These are phyloP conservation scores for Cetoscarus ocellatus DNA, from an alignment of 2,797 vertebrate genomes.

Conservation along the genomic window DNA sequence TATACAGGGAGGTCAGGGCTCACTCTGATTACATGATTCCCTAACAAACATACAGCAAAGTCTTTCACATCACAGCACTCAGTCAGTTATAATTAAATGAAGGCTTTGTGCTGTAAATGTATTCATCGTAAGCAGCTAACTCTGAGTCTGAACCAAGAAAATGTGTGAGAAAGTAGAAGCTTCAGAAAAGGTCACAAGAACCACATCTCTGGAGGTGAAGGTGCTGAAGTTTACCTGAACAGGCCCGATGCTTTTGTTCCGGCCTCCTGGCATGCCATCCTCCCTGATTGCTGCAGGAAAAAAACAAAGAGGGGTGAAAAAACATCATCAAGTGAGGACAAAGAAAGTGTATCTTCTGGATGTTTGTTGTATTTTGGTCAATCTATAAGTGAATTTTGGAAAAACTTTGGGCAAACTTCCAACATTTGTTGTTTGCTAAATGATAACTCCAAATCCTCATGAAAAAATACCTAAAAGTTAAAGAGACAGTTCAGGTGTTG, in stretches of 20 bases:
- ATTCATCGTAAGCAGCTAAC: slow-evolving; percentile 13
- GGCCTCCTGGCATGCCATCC: slow-evolving; percentile 98
- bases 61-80: slow-evolving; percentile 27
- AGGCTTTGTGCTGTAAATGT: slow-evolving; percentile 30
- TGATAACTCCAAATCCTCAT: no score
- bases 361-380: no score
- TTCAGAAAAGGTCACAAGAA: slow-evolving; percentile 15
- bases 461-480: no score
- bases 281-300: slow-evolving; percentile 94
- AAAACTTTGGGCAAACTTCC: no score
- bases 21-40: slow-evolving; percentile 32
- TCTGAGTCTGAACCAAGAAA: neutral
- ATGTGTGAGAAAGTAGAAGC: no score
- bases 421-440: no score
- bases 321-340: neutral
- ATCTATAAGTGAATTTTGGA: no score
- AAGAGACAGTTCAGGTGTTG: no score
- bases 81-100: slow-evolving; percentile 36
- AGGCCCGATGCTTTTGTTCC: slow-evolving; percentile 99
- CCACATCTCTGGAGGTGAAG: slow-evolving; percentile 8
- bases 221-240: slow-evolving; percentile 90
- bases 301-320: slow-evolving; percentile 10
- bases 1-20: slow-evolving; percentile 63
- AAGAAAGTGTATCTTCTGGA: no score
- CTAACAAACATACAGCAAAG: slow-evolving; percentile 9